These are phyloP conservation scores for Pantelozetes paolii DNA, from an alignment of 2,888 invertebrate genomes.

Conservation along the genomic window DNA sequence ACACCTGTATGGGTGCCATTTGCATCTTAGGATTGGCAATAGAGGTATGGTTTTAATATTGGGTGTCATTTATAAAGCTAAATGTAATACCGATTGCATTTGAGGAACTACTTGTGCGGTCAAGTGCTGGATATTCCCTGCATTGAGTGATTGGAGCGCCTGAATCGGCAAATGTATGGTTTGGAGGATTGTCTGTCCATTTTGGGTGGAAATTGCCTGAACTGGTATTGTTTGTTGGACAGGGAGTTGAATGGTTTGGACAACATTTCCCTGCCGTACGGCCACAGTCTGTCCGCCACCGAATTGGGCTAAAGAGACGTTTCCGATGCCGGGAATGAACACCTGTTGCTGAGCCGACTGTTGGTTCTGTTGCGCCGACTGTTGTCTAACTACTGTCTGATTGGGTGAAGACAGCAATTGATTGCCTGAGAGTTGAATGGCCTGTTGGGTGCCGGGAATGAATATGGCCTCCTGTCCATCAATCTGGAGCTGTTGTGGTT, in stretches of 20 bases:
- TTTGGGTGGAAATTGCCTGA: constrained; percentile 70
- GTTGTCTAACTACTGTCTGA: constrained; percentile 62
- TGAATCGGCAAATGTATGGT: constrained; percentile 91
- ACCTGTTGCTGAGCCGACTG: constrained; percentile 54
- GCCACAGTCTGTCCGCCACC: constrained; percentile 65
- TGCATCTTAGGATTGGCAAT: constrained; percentile 64
- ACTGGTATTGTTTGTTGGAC: constrained; percentile 61
- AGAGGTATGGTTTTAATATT: background rate
- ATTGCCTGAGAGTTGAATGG: constrained; percentile 48
- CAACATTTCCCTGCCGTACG: constrained; percentile 58
- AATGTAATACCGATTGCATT: constrained; percentile 44
- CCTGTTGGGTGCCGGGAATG: constrained; percentile 60
- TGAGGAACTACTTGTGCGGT: constrained; percentile 48
- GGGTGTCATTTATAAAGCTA: background rate
- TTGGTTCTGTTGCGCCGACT: constrained; percentile 41
- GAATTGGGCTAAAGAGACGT: constrained; percentile 43
- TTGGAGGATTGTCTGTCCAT: constrained; percentile 91
- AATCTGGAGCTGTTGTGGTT: constrained; percentile 70
- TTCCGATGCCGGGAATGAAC: constrained; percentile 53
- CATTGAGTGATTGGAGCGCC: constrained; percentile 59
- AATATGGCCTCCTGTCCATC: constrained; percentile 89
- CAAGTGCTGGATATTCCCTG: constrained; percentile 56
- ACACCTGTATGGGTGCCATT: constrained; percentile 54
- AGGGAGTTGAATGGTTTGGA: constrained; percentile 48
- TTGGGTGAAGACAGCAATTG: constrained; percentile 55